Evolutionary conservation across 2,888 invertebrate species (phyloP).

Genomic region (Luffia ferchaultella): DNA sequence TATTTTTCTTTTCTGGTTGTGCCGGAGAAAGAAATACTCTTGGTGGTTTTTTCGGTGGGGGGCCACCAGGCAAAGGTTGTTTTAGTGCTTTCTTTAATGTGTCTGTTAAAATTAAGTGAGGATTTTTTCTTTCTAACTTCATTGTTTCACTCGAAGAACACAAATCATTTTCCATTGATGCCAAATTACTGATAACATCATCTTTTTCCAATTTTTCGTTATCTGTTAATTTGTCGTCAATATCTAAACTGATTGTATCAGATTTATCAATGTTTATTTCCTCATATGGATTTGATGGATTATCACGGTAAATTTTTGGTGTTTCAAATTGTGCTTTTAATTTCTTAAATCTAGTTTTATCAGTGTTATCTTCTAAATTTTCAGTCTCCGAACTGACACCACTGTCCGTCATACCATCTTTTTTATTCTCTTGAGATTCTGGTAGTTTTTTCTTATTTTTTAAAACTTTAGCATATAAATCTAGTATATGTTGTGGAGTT

Average conservation of each 20-base stretch:
- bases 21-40: constrained; percentile 41
- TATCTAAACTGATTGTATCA: constrained; percentile 4
- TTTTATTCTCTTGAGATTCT: constrained; percentile 29
- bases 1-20: constrained; percentile 48
- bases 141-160: constrained; percentile 51
- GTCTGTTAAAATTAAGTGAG: constrained; percentile 57
- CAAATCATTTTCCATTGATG: constrained; percentile 29
- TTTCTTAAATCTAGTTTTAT: constrained; percentile 23
- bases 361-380: constrained; percentile 39
- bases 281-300: neutral
- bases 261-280: neutral
- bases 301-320: neutral
- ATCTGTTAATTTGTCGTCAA: neutral
- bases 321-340: constrained; percentile 14
- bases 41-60: constrained; percentile 81
- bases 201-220: constrained; percentile 21
- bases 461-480: constrained; percentile 52
- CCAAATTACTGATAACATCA: constrained; percentile 26
- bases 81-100: constrained; percentile 72
- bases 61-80: constrained; percentile 73
- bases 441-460: constrained; percentile 31
- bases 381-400: constrained; percentile 61
- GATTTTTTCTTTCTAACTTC: constrained; percentile 47
- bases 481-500: constrained; percentile 49
- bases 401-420: constrained; percentile 53